phyloP scores from a whole-genome alignment of 2,888 invertebrate genomes.

The Merodon equestris region DNA sequence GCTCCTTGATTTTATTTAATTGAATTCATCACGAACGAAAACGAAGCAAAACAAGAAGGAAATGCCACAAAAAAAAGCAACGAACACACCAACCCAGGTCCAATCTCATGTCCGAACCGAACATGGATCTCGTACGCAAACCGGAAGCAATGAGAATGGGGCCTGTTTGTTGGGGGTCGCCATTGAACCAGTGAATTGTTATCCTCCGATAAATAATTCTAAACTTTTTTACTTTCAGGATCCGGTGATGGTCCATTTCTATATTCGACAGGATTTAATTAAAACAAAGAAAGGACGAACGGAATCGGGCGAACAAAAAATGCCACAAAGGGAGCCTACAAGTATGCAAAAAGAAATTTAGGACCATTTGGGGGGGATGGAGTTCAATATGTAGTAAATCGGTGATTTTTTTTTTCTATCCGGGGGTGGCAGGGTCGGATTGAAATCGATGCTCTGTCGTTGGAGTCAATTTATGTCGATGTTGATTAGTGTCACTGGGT shows the following conservation, averaged over 20 bases:
- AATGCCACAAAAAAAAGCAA: conserved; percentile 44
- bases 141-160: background rate
- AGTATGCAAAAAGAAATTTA: conserved; percentile 1
- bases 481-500: conserved; percentile 56
- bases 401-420: background rate
- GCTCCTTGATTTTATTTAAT: conserved; percentile 66
- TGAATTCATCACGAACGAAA: conserved; percentile 63
- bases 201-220: conserved; percentile 62
- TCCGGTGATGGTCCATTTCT: conserved; percentile 38
- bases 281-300: conserved; percentile 48
- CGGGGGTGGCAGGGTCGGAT: background rate
- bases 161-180: conserved; percentile 5
- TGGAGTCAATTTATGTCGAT: conserved; percentile 53
- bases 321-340: background rate
- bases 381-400: too few relatives aligned
- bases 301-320: background rate
- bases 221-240: conserved; percentile 59
- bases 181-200: conserved; percentile 56
- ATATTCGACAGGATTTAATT: conserved; percentile 60
- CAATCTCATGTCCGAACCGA: background rate
- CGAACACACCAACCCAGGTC: background rate
- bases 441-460: conserved; percentile 33
- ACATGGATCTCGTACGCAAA: background rate
- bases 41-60: conserved; percentile 59
- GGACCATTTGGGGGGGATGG: background rate